Percentiles rank a stretch among this genome's conserved stretches.
Conservation (phyloP, 2,113 vertebrate genomes). For the Taxidea taxus region DNA sequence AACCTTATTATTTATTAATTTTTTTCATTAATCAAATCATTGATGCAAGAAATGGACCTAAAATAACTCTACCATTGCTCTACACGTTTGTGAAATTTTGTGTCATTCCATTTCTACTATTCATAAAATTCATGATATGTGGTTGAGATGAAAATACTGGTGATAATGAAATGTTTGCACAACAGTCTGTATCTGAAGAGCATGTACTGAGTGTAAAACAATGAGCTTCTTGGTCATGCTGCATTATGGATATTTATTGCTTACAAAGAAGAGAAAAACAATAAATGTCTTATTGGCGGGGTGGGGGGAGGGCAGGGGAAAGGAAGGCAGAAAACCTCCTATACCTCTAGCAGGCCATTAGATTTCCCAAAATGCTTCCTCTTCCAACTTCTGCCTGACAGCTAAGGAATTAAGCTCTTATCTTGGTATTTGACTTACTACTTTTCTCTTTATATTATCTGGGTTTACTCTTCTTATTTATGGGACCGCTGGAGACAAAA, state of each 20-base stretch:
- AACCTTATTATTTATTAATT: background rate
- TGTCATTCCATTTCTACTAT: background rate
- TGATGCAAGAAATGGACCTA: background rate
- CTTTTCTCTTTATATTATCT: background rate
- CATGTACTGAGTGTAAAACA: background rate
- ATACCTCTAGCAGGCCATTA: background rate
- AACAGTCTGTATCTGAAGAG: background rate
- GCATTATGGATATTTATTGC: background rate
- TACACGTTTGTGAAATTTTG: background rate
- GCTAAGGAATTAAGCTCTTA: background rate
- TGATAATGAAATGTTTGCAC: background rate
- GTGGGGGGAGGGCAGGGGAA: background rate
- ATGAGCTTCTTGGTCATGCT: background rate
- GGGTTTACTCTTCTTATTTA: slow-evolving; percentile 36
- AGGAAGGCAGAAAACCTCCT: background rate
- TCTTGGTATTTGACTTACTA: background rate
- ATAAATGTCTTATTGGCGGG: background rate
- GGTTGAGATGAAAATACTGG: background rate
- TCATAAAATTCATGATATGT: background rate
- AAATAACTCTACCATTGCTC: background rate
- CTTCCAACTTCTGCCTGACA: background rate
- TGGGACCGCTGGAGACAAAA: background rate
- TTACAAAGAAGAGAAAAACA: background rate
- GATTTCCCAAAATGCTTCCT: background rate
- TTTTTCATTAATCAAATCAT: background rate